These are phyloP conservation scores for Melanotaenia duboulayi DNA, from an alignment of 2,113 vertebrate genomes.

Conservation along the genomic window DNA sequence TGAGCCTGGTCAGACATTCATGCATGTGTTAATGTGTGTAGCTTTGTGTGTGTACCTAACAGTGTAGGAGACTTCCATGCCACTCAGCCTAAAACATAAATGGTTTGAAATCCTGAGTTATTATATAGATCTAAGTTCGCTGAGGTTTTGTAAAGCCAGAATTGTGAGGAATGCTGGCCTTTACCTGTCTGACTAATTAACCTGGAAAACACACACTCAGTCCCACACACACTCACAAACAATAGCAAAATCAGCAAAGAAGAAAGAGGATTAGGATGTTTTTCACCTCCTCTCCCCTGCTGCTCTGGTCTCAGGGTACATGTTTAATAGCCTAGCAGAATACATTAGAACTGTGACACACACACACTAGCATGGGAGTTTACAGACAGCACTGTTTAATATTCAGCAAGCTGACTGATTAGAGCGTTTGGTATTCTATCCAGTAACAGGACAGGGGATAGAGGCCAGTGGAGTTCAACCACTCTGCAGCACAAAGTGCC, in stretches of 20 bases:
- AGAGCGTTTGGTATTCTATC: slow-evolving; percentile 70
- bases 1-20: slow-evolving; percentile 50
- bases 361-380: slow-evolving; percentile 24
- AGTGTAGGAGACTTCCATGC: slow-evolving; percentile 28
- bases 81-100: slow-evolving; percentile 30
- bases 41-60: slow-evolving; percentile 13
- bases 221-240: background rate
- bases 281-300: slow-evolving; percentile 36
- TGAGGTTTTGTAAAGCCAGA: slow-evolving; percentile 38
- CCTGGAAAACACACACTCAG: slow-evolving; percentile 23
- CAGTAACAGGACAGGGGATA: slow-evolving; percentile 49
- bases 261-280: slow-evolving; percentile 30
- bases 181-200: slow-evolving; percentile 63
- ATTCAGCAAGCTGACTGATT: slow-evolving; percentile 69
- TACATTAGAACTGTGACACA: slow-evolving; percentile 47
- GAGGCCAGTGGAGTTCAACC: slow-evolving; percentile 67
- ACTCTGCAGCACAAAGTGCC: slow-evolving; percentile 53
- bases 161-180: slow-evolving; percentile 47
- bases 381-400: slow-evolving; percentile 68
- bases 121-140: slow-evolving; percentile 35
- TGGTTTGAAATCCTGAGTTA: slow-evolving; percentile 38
- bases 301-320: slow-evolving; percentile 56
- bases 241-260: slow-evolving; percentile 43
- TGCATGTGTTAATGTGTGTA: background rate
- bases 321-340: slow-evolving; percentile 49